Evolutionary conservation across 2,113 vertebrate genomes (phyloP), one percentile per base, ranked within the genome.

Genomic region (Dipodomys merriami): DNA sequence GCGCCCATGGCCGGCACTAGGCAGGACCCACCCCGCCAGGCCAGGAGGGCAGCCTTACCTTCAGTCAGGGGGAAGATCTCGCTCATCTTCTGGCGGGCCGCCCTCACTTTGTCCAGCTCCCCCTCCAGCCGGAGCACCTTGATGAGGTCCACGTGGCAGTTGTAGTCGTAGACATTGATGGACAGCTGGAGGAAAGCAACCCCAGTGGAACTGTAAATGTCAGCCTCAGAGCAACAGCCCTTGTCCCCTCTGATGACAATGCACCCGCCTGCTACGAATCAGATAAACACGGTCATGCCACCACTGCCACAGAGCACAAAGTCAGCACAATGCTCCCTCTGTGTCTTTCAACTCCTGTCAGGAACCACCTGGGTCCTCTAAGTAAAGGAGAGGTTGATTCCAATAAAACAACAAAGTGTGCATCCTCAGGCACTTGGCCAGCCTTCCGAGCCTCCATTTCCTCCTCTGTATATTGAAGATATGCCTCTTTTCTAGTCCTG

Each of bases 21-120:
- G 49, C 53, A 57, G 53, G 49, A 16, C 53, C 53, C 53, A 57
- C 53, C 53, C 53, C 49, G 8, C 15, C 53, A 57, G 11, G 3
- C 35, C 30, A 35, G 22, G 33, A 0, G 18, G 0, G 46, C 13
- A 15, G 6, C 7, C 0, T 3, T 93, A 99, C 99, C 99, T 99
- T 99, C 99, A 0, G 99, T 99, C 89, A 99, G 97, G 0, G 99
- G 99, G 65, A 99, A 99, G 93, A 99, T 98, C 65, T 99, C 99
- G 0, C 99, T 99, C 99, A 99, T 99, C 97, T 99, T 99, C 98
- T 99, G 99, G 64, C 99, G 98, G 49, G 99, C 99, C 86, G 97
- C 97, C 83, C 98, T 97, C 94, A 99, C 97, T 82, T 98, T 98
- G 74, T 98, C 88, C 85, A 99, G 97, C 95, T 99, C 99, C 27